Base-by-base conservation (phyloP, 2,888 invertebrate species). In the Eumerus sabulonum region DNA sequence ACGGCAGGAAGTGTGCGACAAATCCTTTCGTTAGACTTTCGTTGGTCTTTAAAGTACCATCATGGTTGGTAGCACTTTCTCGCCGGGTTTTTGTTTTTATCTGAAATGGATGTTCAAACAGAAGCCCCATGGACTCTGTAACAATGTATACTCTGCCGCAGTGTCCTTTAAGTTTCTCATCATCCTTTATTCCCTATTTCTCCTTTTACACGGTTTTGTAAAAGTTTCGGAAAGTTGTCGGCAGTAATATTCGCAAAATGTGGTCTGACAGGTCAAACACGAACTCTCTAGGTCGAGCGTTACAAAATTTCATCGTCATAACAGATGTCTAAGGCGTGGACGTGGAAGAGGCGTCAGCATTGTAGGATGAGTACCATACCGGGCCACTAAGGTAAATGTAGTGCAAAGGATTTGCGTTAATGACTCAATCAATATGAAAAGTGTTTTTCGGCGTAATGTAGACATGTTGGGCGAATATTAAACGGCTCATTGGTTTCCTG, bases 351-450 rank as follows among this genome's bases (percentile, higher is more conserved):
- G 5, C 11, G 11, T 3, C 1, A 11, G 40, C 40, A 11, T 1
- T 3, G 11, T n/a, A 3, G n/a, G 3, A 40, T n/a, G 40, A 3
- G 12, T 1, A 11, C 12, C 3, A 2, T n/a, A 40, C 9, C 51
- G 56, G 67, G 74, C 74, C 67, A 74, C 60, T 74, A 56, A 77
- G 77, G 77, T 77, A 77, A 77, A 77, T 77, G 77, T 77, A 77
- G 77, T 77, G 72, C 67, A 77, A 79, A 74, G 68, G 73, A 73
- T 79, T 79, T 79, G 68, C 73, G 73, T 79, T 79, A 79, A 79
- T 79, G 79, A 74, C 79, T 79, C 79, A 74, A 79, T 79, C 79
- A 79, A 73, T 79, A 73, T 74, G 68, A 76, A 73, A 76, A 68
- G 63, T 73, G 54, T 74, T 79, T 64, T 74, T 62, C 51, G 68